Conservation (phyloP, 1,140 invertebrate species). For the Papilio machaon region DNA sequence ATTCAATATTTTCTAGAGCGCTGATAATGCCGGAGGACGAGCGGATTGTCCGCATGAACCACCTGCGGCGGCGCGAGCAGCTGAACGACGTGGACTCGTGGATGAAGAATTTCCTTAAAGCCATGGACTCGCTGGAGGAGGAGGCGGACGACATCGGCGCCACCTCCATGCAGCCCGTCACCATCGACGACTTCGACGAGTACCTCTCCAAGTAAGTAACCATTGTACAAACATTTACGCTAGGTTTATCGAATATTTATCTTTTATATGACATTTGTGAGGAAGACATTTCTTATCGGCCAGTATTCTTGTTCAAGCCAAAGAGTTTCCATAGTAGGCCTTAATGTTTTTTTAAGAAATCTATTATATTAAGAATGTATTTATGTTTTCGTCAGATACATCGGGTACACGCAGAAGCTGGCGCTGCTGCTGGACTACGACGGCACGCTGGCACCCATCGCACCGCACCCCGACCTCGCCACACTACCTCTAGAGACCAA, state of each 20-base stretch:
- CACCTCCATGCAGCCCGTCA: constrained; percentile 92
- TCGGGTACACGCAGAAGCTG: constrained; percentile 92
- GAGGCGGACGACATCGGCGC: constrained; percentile 90
- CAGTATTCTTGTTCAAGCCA: neutral
- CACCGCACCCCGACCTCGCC: constrained; percentile 94
- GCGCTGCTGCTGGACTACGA: constrained; percentile 94
- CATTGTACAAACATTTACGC: neutral
- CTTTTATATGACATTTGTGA: neutral
- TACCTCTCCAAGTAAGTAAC: constrained; percentile 89
- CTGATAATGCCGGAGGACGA: constrained; percentile 96
- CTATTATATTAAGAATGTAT: neutral
- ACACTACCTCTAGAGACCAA: constrained; percentile 92
- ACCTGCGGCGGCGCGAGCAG: constrained; percentile 90
- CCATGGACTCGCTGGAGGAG: constrained; percentile 90
- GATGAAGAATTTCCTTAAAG: constrained; percentile 94
- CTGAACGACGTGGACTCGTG: constrained; percentile 93
- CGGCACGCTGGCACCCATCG: constrained; percentile 93
- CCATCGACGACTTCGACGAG: constrained; percentile 93
- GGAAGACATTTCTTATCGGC: neutral
- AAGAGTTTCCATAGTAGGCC: neutral
- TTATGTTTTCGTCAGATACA: constrained; percentile 85
- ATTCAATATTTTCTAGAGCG: constrained; percentile 81
- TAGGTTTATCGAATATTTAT: neutral
- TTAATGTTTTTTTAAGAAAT: neutral
- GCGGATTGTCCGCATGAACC: constrained; percentile 92